These are phyloP conservation scores for Thera obeliscata DNA, from an alignment of 2,888 invertebrate genomes.

Conservation along the genomic window DNA sequence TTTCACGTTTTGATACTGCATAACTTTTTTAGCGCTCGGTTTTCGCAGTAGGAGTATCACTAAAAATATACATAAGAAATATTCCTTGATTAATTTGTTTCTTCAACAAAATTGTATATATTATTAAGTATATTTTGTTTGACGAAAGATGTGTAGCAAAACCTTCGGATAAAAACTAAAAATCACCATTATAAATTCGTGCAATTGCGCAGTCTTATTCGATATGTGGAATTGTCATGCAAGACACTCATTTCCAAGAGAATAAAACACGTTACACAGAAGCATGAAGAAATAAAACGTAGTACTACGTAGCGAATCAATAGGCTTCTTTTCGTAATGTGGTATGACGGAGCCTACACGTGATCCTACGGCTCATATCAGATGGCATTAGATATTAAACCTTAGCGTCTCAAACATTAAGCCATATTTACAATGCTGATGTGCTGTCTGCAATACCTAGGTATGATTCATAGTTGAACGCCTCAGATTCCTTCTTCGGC, in stretches of 20 bases:
- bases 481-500: conserved; percentile 67
- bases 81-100: neutral
- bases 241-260: neutral
- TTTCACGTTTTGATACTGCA: conserved; percentile 19
- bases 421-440: conserved; percentile 31
- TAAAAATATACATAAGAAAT: neutral
- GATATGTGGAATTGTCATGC: neutral
- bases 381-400: conserved; percentile 32
- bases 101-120: too few species aligned
- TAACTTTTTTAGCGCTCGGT: conserved; percentile 5
- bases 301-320: conserved; percentile 32
- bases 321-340: conserved; percentile 48
- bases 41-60: neutral
- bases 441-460: conserved; percentile 27
- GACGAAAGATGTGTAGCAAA: too few species aligned
- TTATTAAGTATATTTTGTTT: too few species aligned
- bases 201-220: neutral
- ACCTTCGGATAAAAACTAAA: too few species aligned
- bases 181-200: neutral
- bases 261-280: conserved; percentile 28
- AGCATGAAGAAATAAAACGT: conserved; percentile 32
- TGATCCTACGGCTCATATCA: conserved; percentile 57
- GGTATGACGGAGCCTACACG: conserved; percentile 72
- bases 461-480: conserved; percentile 69
- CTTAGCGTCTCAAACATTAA: conserved; percentile 30